Evolutionary conservation across 35 echinoderm and acorn worm species (phyloP).

Genomic region (Nesometra sesokonis): DNA sequence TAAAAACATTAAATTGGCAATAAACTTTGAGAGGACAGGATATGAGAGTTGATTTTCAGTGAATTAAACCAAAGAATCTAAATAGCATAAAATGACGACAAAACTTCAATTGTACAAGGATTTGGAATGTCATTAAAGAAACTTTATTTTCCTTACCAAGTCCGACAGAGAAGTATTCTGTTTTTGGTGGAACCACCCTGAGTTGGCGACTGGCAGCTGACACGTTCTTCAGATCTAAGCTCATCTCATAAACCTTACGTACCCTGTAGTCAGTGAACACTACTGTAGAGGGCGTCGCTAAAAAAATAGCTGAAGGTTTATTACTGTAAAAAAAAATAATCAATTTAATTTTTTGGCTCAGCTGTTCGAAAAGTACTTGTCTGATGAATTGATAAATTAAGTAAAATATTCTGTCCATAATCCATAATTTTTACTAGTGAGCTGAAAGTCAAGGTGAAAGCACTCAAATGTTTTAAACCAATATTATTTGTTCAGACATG

Average conservation of each 20-base stretch:
- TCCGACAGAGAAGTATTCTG: conserved; percentile 80
- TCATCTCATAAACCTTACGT: conserved; percentile 84
- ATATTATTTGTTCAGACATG: too few relatives aligned
- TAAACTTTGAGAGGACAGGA: conserved; percentile 85
- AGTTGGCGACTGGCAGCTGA: conserved; percentile 83
- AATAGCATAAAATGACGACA: too few relatives aligned
- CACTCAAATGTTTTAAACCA: too few relatives aligned
- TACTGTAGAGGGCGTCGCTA: conserved; percentile 62
- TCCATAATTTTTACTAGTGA: background rate
- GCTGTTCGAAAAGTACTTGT: background rate
- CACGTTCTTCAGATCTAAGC: conserved; percentile 84
- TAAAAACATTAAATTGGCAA: conserved; percentile 95
- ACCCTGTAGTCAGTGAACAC: conserved; percentile 92
- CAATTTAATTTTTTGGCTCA: background rate
- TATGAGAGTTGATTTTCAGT: too few relatives aligned
- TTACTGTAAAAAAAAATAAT: conserved; percentile 30
- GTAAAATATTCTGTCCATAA: background rate
- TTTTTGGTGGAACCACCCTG: conserved; percentile 76
- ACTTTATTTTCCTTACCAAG: conserved; percentile 47
- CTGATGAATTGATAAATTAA: background rate
- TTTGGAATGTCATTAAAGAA: too few relatives aligned
- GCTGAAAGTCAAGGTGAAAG: too few relatives aligned
- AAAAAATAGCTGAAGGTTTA: conserved; percentile 59
- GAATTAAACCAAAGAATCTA: too few relatives aligned
- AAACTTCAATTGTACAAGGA: too few relatives aligned